Evolutionary conservation across 2,888 invertebrate genomes (phyloP), one percentile per base, ranked within the genome.

Genomic region (Aleiodes leptofemur): DNA sequence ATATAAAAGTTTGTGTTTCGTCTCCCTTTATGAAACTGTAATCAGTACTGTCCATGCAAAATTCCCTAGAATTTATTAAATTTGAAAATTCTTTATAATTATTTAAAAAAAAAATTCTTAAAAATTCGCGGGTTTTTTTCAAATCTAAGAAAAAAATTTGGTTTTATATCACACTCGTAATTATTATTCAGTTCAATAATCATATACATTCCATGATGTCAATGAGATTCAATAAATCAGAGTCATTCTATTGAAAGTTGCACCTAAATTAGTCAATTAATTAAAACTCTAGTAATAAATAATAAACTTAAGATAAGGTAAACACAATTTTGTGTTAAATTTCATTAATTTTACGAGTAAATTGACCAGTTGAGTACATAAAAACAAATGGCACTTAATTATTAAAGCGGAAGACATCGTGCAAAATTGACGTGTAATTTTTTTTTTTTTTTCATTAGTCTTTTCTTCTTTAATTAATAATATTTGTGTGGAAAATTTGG

Each of bases 341-440:
- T 11, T 56, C 56, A 43, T 4, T 0, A 9, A 38, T 38, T 38
- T 0, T 13, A 23, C 3, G 7, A 57, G 13, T 57, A n/a, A 31
- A 9, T 57, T 57, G 13, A 29, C 23, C 23, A 23, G 23, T 23
- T 23, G 23, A 23, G 29, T 34, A 31, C 9, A n/a, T n/a, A 29
- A 57, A 57, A 31, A 57, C 16, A 55, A 16, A 57, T 57, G 57
- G 57, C 57, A 57, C 57, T 13, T 31, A 57, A 57, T 57, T 29
- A 16, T 31, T 14, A 53, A 53, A 57, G 29, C 31, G 57, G 57
- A 57, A 57, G 57, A 57, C 57, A 57, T 11, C 16, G 31, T 31
- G 31, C 43, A 43, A 8, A 57, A 57, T 57, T 57, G 57, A 57
- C 57, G 11, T 13, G 31, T 57, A 13, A 51, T 9, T 51, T n/a